Percentiles rank a stretch among this genome's conserved stretches.
phyloP scores from a whole-genome alignment of 1,140 invertebrate genomes.

The Trialeurodes vaporariorum region DNA sequence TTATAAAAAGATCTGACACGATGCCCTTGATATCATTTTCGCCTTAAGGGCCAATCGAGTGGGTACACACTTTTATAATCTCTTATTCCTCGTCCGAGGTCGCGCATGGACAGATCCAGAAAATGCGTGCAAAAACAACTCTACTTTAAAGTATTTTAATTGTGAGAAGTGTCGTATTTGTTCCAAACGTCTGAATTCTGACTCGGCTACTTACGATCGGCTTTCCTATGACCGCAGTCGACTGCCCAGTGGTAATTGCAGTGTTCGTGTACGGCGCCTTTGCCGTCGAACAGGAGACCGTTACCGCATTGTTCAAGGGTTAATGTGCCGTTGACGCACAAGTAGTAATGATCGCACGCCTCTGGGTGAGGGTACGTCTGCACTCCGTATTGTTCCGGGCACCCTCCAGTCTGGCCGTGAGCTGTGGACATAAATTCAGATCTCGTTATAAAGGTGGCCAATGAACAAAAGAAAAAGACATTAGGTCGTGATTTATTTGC shows the following conservation, averaged over 20 bases:
- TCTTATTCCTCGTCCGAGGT: too few relatives aligned
- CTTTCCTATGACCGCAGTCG: conserved; percentile 70
- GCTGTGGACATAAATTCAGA: too few relatives aligned
- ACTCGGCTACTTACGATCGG: conserved; percentile 60
- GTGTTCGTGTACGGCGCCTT: conserved; percentile 75
- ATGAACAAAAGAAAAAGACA: too few relatives aligned
- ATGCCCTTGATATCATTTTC: too few relatives aligned
- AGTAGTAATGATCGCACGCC: conserved; percentile 74
- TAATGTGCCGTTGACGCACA: conserved; percentile 80
- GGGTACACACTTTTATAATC: too few relatives aligned
- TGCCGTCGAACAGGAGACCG: conserved; percentile 79
- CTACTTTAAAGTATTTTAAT: not conserved
- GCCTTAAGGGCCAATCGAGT: too few relatives aligned
- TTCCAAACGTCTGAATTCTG: too few relatives aligned
- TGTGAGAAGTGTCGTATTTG: too few relatives aligned
- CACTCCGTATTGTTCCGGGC: conserved; percentile 54
- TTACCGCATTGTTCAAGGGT: conserved; percentile 84
- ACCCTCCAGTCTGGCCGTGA: conserved; percentile 29
- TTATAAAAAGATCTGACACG: too few relatives aligned
- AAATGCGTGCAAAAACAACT: not conserved
- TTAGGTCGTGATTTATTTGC: too few relatives aligned
- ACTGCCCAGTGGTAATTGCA: conserved; percentile 92
- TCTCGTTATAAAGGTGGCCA: too few relatives aligned
- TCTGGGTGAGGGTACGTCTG: conserved; percentile 74
- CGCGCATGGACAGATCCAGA: not conserved